Conservation (phyloP, 30 jellyfish, hydroid and myxozoan genomes). For the Morbakka virulenta region DNA sequence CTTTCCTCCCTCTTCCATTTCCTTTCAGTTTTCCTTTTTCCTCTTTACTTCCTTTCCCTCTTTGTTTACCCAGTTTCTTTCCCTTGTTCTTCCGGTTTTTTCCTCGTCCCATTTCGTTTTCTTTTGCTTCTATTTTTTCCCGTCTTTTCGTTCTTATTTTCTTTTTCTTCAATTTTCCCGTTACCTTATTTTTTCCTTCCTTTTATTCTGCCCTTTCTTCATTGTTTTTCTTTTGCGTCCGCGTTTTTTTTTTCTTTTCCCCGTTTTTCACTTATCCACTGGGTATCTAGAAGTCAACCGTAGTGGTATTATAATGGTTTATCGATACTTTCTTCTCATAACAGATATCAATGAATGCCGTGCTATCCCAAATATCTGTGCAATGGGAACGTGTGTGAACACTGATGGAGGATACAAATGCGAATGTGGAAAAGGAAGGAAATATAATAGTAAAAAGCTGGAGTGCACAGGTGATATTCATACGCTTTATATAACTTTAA, state of each 20-base stretch:
- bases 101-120: neutral
- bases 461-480: constrained; percentile 64
- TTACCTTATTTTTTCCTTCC: neutral
- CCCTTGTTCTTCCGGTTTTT: neutral
- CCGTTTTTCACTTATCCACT: constrained; percentile 9
- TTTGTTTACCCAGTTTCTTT: constrained; percentile 8
- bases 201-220: neutral
- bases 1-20: neutral
- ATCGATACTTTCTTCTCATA: neutral
- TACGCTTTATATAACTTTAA: neutral
- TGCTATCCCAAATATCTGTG: constrained; percentile 91
- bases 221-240: neutral
- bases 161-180: neutral
- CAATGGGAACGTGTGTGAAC: constrained; percentile 97
- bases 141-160: neutral
- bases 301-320: too few relatives aligned
- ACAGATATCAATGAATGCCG: constrained; percentile 89
- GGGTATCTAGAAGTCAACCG: too few relatives aligned
- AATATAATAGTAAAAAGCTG: constrained; percentile 54
- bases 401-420: constrained; percentile 93
- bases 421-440: constrained; percentile 86
- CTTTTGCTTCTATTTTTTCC: neutral
- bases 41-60: constrained; percentile 4
- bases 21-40: constrained; percentile 16
- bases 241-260: constrained; percentile 14